phyloP scores from a whole-genome alignment of 2,888 invertebrate species.

The Melieria crassipennis region DNA sequence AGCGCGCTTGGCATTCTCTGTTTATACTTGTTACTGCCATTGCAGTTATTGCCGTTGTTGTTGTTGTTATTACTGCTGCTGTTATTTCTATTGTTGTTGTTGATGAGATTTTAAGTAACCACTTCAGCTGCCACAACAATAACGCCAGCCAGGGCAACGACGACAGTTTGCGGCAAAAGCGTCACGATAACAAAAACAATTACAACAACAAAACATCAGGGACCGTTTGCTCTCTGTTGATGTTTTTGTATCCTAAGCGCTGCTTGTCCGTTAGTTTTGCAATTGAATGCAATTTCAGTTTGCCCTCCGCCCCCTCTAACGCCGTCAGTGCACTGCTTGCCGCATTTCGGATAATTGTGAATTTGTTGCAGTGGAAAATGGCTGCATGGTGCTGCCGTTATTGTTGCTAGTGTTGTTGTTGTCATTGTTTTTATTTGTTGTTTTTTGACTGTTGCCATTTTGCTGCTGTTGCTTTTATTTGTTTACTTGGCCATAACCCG shows the following conservation, averaged over 20 bases:
- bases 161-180: background rate
- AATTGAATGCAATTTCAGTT: background rate
- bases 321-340: no score
- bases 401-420: background rate
- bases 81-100: background rate
- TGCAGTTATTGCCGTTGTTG: background rate
- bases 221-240: background rate
- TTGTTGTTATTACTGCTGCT: constrained; percentile 5
- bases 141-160: background rate
- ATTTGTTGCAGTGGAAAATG: background rate
- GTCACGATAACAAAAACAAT: constrained; percentile 1
- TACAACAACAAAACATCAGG: background rate
- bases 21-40: constrained; percentile 3
- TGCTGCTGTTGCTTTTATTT: background rate
- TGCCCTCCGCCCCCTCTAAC: no score
- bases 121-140: background rate
- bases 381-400: background rate
- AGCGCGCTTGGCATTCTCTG: no score
- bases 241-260: background rate
- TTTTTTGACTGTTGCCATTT: no score
- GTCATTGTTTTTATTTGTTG: no score
- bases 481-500: no score
- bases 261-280: background rate
- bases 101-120: constrained; percentile 17
- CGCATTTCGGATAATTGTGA: background rate